phyloP scores from a whole-genome alignment of 2,888 invertebrate genomes.

The Neoaliturus tenellus region DNA sequence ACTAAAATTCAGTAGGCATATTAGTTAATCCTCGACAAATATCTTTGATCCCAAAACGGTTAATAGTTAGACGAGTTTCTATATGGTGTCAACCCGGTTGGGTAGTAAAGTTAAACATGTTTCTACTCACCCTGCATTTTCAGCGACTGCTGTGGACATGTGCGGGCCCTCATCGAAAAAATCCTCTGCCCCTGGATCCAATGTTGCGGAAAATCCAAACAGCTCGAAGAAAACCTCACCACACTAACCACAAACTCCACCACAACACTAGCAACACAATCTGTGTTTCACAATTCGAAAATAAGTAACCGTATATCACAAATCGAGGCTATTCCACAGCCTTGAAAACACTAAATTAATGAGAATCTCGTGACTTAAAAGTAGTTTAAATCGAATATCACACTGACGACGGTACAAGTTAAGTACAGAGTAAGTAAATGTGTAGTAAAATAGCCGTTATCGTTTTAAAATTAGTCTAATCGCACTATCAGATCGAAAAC shows the following conservation, averaged over 20 bases:
- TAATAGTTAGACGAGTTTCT: too few species aligned
- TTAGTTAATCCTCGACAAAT: too few species aligned
- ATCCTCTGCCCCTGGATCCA: conserved; percentile 34
- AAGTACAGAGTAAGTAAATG: conserved; percentile 26
- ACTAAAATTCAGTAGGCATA: too few species aligned
- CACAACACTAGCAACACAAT: background rate
- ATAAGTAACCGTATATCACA: background rate
- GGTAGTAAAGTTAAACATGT: background rate
- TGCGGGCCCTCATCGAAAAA: conserved; percentile 43
- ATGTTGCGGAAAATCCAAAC: conserved; percentile 15
- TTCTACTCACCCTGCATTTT: conserved; percentile 53
- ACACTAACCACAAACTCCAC: background rate
- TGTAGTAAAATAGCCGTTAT: background rate
- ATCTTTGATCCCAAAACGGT: too few species aligned
- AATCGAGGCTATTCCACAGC: background rate
- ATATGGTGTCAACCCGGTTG: too few species aligned
- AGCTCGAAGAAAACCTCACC: background rate
- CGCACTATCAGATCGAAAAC: conserved; percentile 1
- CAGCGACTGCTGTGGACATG: conserved; percentile 54
- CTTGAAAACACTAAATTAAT: background rate
- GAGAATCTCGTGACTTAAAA: background rate
- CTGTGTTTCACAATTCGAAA: background rate
- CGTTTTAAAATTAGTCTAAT: background rate
- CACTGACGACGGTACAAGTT: background rate
- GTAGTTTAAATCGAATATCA: conserved; percentile 9